These are phyloP conservation scores for Exephanes ischioxanthus DNA, from an alignment of 2,888 invertebrate genomes.

Conservation along the genomic window DNA sequence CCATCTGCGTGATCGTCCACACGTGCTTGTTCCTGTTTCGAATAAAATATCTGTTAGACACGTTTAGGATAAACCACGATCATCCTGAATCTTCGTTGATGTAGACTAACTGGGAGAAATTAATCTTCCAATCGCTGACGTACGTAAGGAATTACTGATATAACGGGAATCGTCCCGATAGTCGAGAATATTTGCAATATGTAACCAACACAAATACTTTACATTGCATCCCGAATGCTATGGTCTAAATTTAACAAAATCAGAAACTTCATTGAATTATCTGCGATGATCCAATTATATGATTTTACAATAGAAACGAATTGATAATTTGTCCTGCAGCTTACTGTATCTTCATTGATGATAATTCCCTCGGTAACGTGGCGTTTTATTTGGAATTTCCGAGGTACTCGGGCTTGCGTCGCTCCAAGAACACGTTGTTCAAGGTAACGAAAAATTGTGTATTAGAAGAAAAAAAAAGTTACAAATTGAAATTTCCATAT, in stretches of 20 bases:
- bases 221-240: neutral
- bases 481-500: no score
- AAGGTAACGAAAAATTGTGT: no score
- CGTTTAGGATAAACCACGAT: slow-evolving; percentile 13
- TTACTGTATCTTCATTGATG: slow-evolving; percentile 26
- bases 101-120: neutral
- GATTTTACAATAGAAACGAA: neutral
- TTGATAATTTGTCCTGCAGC: neutral
- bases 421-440: no score
- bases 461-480: no score
- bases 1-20: slow-evolving; percentile 70
- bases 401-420: no score
- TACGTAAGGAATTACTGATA: neutral
- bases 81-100: slow-evolving; percentile 44
- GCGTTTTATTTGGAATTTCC: neutral
- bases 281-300: neutral
- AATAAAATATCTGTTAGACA: slow-evolving; percentile 65
- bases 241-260: neutral
- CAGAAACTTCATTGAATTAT: neutral
- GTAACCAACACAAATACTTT: neutral
- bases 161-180: neutral
- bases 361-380: neutral
- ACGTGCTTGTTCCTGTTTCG: slow-evolving; percentile 65
- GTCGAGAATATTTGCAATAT: neutral
- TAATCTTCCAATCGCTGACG: slow-evolving; percentile 45